Evolutionary conservation across 2,113 vertebrate species (phyloP).

Genomic region (Brachypodius melanocephalos): DNA sequence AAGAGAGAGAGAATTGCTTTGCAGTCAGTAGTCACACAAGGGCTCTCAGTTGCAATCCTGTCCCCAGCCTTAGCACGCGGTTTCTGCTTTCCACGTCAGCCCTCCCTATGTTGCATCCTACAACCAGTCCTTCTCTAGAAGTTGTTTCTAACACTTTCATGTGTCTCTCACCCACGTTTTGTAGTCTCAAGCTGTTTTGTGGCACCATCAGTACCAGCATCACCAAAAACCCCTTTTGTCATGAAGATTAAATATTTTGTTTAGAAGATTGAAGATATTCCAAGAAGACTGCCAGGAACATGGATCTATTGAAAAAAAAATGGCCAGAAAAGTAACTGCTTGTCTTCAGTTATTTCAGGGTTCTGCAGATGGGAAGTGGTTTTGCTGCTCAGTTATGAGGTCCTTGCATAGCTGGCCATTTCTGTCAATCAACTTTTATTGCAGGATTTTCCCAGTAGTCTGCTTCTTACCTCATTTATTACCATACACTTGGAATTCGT

Average conservation of each 20-base stretch:
- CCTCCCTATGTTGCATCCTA: not conserved
- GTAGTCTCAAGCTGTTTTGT: not conserved
- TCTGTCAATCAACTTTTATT: not conserved
- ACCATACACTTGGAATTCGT: not conserved
- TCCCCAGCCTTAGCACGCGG: not conserved
- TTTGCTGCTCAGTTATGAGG: not conserved
- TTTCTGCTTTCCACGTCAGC: not conserved
- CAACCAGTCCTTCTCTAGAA: not conserved
- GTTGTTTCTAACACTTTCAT: not conserved
- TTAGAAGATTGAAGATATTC: not conserved
- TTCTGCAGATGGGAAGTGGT: not conserved
- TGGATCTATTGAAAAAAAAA: not conserved
- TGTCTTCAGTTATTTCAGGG: not conserved
- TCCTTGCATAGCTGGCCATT: not conserved
- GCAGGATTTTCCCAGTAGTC: not conserved
- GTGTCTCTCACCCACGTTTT: not conserved
- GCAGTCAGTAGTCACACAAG: not conserved
- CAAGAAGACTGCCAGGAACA: not conserved
- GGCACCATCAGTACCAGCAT: not conserved
- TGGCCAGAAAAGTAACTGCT: not conserved
- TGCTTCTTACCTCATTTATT: not conserved
- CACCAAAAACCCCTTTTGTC: not conserved
- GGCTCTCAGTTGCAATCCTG: not conserved
- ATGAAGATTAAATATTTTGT: not conserved
- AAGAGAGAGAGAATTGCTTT: not conserved